Conservation (phyloP, 1,140 invertebrate genomes). For the Diabrotica virgifera region DNA sequence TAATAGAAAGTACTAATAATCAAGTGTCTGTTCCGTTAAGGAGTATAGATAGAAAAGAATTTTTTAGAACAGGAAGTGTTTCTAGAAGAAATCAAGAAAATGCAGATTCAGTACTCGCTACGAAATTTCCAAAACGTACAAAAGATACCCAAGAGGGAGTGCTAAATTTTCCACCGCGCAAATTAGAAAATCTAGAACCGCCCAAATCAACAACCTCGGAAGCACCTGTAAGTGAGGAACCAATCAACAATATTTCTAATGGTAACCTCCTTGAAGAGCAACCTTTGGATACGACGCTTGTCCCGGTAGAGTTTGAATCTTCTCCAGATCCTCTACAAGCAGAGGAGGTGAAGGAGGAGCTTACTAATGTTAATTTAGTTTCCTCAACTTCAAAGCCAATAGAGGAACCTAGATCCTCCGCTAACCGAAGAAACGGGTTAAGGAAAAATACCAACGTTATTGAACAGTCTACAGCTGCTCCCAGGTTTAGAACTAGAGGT, state of each 20-base stretch:
- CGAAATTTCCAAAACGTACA: background rate
- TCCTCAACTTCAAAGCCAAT: slow-evolving; percentile 14
- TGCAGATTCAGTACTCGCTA: background rate
- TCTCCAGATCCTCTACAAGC: slow-evolving; percentile 13
- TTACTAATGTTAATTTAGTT: slow-evolving; percentile 11
- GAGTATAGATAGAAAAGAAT: background rate
- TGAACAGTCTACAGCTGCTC: slow-evolving; percentile 16
- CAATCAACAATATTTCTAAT: background rate
- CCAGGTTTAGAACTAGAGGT: slow-evolving; percentile 29
- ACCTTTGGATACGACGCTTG: slow-evolving; percentile 6
- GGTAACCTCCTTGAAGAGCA: background rate
- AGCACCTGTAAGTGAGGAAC: background rate
- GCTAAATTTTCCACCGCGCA: background rate
- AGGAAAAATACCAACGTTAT: slow-evolving; percentile 9
- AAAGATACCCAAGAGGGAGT: background rate
- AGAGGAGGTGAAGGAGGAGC: slow-evolving; percentile 9
- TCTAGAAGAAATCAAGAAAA: slow-evolving; percentile 8
- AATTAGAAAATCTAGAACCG: background rate
- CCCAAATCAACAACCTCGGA: background rate
- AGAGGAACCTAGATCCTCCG: slow-evolving; percentile 8
- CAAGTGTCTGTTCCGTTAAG: slow-evolving; percentile 25
- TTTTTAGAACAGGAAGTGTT: background rate
- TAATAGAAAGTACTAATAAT: slow-evolving; percentile 41
- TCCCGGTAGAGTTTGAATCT: slow-evolving; percentile 12
- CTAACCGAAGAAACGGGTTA: slow-evolving; percentile 13